Base-by-base conservation (phyloP, 2,888 invertebrate species). In the Dryococelus australis region DNA sequence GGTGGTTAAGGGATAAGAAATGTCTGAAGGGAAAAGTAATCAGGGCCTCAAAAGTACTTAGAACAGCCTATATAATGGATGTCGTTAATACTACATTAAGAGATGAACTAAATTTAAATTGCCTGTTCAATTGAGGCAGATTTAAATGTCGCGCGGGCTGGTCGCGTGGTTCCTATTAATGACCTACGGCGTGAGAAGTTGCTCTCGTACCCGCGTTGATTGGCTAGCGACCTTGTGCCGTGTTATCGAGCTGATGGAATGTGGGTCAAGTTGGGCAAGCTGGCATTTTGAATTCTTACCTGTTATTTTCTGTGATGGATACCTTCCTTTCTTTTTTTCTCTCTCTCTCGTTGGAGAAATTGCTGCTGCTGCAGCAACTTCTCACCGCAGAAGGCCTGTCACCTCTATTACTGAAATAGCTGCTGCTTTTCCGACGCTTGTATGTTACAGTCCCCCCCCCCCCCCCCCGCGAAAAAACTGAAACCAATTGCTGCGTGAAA, bases 221-320 rank as follows among this genome's bases (percentile, higher is more conserved):
- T 65, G n/a, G 65, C n/a, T 6, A 16, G 24, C 16, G 65, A 65
- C 24, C 65, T 65, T 65, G 65, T 65, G 65, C 20, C n/a, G 65
- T 65, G 65, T 3, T 65, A 65, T 65, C 65, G 65, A n/a, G 65
- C 65, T 1, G 65, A 3, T 65, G 65, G 65, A 65, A 65, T 65
- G 65, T 65, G 65, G 65, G 65, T 65, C 65, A 65, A 65, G 65
- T 65, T 65, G 65, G 65, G 65, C 65, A 65, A 65, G 65, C n/a
- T 65, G 65, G 47, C 47, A 13, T 65, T 65, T 65, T 65, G 65
- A 65, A 12, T 65, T 65, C 20, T 65, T 65, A 65, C 65, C 65
- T 20, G 65, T 6, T 65, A 24, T 24, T 65, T 65, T 65, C 65
- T 8, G 65, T n/a, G 24, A n/a, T 24, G n/a, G 65, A 65, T 24